A percentile compares a stretch with the other conserved stretches of the same genome.
Conservation (phyloP, 2,113 vertebrate species). For the Coreoperca whiteheadi region DNA sequence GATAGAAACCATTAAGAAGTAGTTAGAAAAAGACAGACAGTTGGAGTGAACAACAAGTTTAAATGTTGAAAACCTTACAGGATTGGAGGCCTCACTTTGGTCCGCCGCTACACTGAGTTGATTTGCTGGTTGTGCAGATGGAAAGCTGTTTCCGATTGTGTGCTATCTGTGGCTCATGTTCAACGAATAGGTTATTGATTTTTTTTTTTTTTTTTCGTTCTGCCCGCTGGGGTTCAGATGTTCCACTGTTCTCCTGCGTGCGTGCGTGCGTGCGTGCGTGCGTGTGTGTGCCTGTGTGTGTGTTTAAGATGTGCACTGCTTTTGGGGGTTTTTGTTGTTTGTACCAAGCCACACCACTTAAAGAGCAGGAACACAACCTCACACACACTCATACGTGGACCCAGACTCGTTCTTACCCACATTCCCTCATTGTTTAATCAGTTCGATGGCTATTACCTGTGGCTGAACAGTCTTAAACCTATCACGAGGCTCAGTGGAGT, state of each 20-base stretch:
- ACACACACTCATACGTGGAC: neutral
- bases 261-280: slow-evolving; percentile 1
- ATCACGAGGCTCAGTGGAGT: slow-evolving; percentile 51
- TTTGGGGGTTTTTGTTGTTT: neutral
- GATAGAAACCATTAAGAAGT: neutral
- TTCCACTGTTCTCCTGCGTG: neutral
- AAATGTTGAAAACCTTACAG: neutral
- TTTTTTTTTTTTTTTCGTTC: slow-evolving; percentile 4
- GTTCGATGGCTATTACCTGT: slow-evolving; percentile 48
- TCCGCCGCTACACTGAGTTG: neutral
- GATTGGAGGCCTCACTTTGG: neutral
- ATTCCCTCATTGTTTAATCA: slow-evolving; percentile 32
- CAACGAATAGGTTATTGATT: slow-evolving; percentile 65
- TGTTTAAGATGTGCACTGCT: neutral
- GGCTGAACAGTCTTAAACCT: slow-evolving; percentile 37
- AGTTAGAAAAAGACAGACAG: neutral
- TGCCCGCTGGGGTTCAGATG: slow-evolving; percentile 36
- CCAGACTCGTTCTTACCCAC: neutral
- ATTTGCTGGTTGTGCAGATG: slow-evolving; percentile 50
- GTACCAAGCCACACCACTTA: neutral
- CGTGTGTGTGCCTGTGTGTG: neutral
- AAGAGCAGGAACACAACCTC: neutral
- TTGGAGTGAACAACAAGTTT: neutral
- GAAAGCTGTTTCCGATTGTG: slow-evolving; percentile 44
- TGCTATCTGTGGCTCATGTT: slow-evolving; percentile 48